Evolutionary conservation across 2,113 vertebrate species (phyloP).

Genomic region (Chrysemys picta): DNA sequence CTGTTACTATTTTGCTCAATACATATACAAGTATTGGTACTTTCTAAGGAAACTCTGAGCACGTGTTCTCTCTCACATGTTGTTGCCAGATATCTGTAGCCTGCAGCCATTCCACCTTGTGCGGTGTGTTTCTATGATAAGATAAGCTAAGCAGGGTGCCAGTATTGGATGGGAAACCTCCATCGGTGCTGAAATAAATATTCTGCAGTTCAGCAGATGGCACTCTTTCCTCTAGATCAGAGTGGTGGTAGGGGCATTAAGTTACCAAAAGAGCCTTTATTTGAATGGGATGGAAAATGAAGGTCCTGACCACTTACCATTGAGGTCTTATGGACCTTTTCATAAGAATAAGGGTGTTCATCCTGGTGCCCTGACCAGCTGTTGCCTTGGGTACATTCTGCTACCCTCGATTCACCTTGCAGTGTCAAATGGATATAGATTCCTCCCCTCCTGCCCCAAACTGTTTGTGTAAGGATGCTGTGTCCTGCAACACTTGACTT

Average conservation of each 20-base stretch:
- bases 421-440: not conserved
- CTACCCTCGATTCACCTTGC: not conserved
- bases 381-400: not conserved
- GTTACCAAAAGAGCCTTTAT: not conserved
- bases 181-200: not conserved
- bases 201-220: not conserved
- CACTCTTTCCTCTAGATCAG: not conserved
- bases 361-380: not conserved
- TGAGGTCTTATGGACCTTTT: not conserved
- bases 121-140: not conserved
- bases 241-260: not conserved
- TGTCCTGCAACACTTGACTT: not conserved
- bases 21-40: constrained; percentile 29
- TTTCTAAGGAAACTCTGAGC: not conserved
- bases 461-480: not conserved
- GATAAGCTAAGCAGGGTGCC: not conserved
- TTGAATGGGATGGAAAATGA: not conserved
- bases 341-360: not conserved
- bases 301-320: not conserved
- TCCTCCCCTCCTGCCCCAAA: not conserved
- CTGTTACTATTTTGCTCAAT: constrained; percentile 15
- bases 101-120: not conserved
- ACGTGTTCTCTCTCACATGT: not conserved
- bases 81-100: not conserved
- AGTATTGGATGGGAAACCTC: not conserved